A percentile compares a stretch with the other conserved stretches of the same genome.
These are phyloP conservation scores for Conops quadrifasciatus DNA, from an alignment of 2,888 invertebrate species.

Conservation along the genomic window DNA sequence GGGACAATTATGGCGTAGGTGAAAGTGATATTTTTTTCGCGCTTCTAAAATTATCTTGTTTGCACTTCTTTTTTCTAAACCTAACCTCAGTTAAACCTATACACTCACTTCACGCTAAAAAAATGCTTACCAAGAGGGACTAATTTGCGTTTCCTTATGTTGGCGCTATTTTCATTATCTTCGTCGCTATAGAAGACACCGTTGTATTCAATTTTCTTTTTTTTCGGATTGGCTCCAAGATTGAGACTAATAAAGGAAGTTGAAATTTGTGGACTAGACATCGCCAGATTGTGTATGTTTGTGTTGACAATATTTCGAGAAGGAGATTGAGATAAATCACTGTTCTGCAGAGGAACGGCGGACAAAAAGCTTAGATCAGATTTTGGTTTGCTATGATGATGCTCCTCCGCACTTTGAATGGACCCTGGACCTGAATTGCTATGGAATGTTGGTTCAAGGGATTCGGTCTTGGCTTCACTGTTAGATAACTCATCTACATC, in stretches of 20 bases:
- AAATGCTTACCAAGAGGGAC: conserved; percentile 73
- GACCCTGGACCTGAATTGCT: conserved; percentile 77
- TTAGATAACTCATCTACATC: conserved; percentile 29
- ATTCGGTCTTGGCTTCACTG: conserved; percentile 40
- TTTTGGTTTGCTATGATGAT: conserved; percentile 53
- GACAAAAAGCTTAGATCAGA: conserved; percentile 60
- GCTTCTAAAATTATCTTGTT: no score
- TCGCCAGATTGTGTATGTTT: conserved; percentile 48
- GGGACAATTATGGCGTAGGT: no score
- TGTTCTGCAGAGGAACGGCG: conserved; percentile 52
- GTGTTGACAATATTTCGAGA: conserved; percentile 48
- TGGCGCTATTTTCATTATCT: conserved; percentile 70
- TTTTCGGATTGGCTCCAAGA: conserved; percentile 64
- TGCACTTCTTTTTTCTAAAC: no score
- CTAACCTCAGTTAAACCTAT: no score
- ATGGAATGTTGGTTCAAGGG: conserved; percentile 56
- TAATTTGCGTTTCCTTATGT: conserved; percentile 77
- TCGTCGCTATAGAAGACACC: conserved; percentile 89
- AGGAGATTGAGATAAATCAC: conserved; percentile 66
- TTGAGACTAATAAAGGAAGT: conserved; percentile 65
- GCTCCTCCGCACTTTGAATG: conserved; percentile 68
- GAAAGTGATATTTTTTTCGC: no score
- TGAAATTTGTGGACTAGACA: conserved; percentile 59
- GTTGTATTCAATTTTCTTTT: conserved; percentile 80
- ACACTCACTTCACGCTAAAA: no score